These are phyloP conservation scores for Pachyramphus minor DNA, from an alignment of 2,113 vertebrate genomes.

Conservation along the genomic window DNA sequence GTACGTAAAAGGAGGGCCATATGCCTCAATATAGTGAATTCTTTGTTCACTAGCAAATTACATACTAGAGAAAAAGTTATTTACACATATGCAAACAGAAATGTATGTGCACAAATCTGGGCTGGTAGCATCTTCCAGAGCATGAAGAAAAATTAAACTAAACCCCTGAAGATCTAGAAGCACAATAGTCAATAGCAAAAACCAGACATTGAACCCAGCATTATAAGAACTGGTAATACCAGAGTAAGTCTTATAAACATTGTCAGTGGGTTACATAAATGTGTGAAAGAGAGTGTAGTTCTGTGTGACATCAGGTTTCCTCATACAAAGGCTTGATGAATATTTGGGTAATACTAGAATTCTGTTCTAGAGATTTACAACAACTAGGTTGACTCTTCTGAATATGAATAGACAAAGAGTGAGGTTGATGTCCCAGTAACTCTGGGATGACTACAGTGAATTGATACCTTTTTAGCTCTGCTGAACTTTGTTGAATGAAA, in stretches of 20 bases:
- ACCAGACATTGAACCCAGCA: accelerated
- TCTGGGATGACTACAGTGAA: neutral
- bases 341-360: neutral
- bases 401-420: neutral
- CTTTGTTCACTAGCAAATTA: neutral
- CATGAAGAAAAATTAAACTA: neutral
- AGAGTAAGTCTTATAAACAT: neutral
- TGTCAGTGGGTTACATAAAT: neutral
- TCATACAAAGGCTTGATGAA: neutral
- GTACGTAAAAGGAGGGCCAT: neutral
- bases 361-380: neutral
- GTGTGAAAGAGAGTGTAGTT: neutral
- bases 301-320: neutral
- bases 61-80: neutral
- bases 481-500: neutral
- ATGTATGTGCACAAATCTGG: neutral
- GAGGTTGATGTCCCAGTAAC: neutral
- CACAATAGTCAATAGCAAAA: neutral
- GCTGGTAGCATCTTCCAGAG: neutral
- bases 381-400: neutral
- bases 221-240: neutral
- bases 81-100: neutral
- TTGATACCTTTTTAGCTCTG: neutral
- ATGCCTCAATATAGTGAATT: neutral
- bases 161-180: neutral